Evolutionary conservation across 2,113 vertebrate genomes (phyloP), one percentile per base, ranked within the genome.

Genomic region (Macrotus californicus): DNA sequence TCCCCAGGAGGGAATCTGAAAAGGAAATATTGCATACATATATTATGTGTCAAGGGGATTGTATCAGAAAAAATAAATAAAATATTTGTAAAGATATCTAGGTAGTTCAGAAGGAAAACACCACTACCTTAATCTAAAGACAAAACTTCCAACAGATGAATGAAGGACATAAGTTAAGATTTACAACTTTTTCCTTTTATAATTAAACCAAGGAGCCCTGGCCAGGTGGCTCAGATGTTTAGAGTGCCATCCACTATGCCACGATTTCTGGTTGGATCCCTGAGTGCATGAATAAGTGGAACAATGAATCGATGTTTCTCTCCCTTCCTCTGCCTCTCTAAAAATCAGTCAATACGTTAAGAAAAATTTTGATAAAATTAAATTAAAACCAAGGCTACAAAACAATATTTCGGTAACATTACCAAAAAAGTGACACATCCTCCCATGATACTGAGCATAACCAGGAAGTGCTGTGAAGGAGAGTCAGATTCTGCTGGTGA

Each of bases 71-170:
- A 41, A 95, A 43, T 19, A 34, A 34, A 67, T 64, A 91, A 84
- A 88, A 73, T 95, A 95, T 94, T 89, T 91, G 84, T 70, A 96
- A 94, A 93, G 89, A 69, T 67, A 91, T 79, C 8, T 22, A 86
- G 46, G 21, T 12, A n/a, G 56, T 66, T 46, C 50, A 52, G 50
- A n/a, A 16, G 94, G 70, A 31, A 79, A 16, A 46, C 50, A 86
- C 61, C 34, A 48, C 64, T 46, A 80, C 73, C 34, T 50, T 94
- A 43, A 82, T 1, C 16, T n/a, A 85, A 70, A 82, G 29, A 34
- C 5, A 94, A 85, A 85, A 96, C 54, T 5, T 43, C 21, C 2
- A 34, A 31, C n/a, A 91, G 18, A 39, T 77, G 7, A 2, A 50
- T 52, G 1, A 67, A 56, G 34, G 94, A 72, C 46, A 1, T 14